Evolutionary conservation across 2,113 vertebrate genomes (phyloP).

Genomic region (Festucalex cinctus): DNA sequence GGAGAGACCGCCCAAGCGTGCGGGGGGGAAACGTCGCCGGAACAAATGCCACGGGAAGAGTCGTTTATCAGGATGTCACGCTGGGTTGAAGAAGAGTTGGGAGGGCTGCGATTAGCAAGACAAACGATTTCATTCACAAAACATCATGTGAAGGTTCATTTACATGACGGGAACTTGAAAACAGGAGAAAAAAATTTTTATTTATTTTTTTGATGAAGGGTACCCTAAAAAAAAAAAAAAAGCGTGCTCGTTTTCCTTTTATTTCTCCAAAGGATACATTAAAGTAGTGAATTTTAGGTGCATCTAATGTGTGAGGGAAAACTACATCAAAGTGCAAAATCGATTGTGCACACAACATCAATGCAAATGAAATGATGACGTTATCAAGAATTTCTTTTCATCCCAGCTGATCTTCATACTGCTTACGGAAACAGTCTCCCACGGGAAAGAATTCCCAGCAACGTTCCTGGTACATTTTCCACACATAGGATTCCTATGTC

Average conservation of each 20-base stretch:
- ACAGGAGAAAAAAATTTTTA: not conserved
- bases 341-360: constrained; percentile 19
- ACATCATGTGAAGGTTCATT: constrained; percentile 15
- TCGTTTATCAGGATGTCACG: constrained; percentile 49
- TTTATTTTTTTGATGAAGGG: too few species aligned
- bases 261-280: not conserved
- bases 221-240: too few species aligned
- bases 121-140: constrained; percentile 46
- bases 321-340: constrained; percentile 12
- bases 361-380: constrained; percentile 20
- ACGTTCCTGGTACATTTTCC: constrained; percentile 79
- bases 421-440: constrained; percentile 78
- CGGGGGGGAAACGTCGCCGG: constrained; percentile 17
- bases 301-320: not conserved
- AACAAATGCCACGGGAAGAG: constrained; percentile 36
- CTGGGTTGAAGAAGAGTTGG: constrained; percentile 15
- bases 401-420: constrained; percentile 73
- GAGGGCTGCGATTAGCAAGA: constrained; percentile 35
- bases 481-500: constrained; percentile 72
- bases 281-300: not conserved
- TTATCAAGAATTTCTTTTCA: constrained; percentile 43
- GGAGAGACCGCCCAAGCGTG: constrained; percentile 11
- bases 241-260: not conserved
- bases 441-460: constrained; percentile 78
- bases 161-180: not conserved